A percentile compares a stretch with the other conserved stretches of the same genome.
Evolutionary conservation across 2,888 invertebrate genomes (phyloP).

Genomic region (Eremobia ochroleuca): DNA sequence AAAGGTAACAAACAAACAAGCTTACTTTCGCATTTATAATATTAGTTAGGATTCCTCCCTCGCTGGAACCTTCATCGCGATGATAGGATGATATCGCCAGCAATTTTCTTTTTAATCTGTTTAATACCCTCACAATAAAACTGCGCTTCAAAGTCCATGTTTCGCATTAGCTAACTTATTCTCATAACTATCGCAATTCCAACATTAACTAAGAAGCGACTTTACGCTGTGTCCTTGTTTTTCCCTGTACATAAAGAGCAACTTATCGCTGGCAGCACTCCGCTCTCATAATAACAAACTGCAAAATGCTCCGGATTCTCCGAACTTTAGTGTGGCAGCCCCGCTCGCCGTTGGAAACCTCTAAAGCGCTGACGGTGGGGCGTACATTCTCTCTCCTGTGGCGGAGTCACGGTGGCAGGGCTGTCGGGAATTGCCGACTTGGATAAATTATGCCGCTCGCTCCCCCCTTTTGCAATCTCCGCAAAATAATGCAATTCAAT

Average conservation of each 20-base stretch:
- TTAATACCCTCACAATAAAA: constrained; percentile 23
- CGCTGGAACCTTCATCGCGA: not conserved
- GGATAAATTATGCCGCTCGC: constrained; percentile 87
- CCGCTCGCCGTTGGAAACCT: constrained; percentile 84
- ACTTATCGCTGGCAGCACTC: constrained; percentile 82
- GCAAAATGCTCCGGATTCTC: constrained; percentile 88
- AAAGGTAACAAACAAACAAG: too few relatives aligned
- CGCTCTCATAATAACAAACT: constrained; percentile 88
- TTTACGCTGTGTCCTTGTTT: constrained; percentile 76
- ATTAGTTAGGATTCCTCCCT: too few relatives aligned
- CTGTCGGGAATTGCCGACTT: constrained; percentile 87
- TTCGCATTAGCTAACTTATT: constrained; percentile 65
- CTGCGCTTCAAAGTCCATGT: constrained; percentile 43
- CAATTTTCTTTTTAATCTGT: constrained; percentile 2
- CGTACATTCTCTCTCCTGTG: constrained; percentile 85
- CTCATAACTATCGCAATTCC: constrained; percentile 63
- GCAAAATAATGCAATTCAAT: constrained; percentile 88
- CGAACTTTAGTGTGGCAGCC: constrained; percentile 85
- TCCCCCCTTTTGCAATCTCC: constrained; percentile 86
- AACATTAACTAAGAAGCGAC: constrained; percentile 67
- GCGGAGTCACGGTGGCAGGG: constrained; percentile 84
- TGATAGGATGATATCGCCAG: not conserved
- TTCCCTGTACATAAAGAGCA: constrained; percentile 82
- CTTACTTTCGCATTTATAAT: too few relatives aligned
- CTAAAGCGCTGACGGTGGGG: constrained; percentile 88